Base-by-base conservation (phyloP, 2,113 vertebrate genomes). In the Prunella fulvescens region DNA sequence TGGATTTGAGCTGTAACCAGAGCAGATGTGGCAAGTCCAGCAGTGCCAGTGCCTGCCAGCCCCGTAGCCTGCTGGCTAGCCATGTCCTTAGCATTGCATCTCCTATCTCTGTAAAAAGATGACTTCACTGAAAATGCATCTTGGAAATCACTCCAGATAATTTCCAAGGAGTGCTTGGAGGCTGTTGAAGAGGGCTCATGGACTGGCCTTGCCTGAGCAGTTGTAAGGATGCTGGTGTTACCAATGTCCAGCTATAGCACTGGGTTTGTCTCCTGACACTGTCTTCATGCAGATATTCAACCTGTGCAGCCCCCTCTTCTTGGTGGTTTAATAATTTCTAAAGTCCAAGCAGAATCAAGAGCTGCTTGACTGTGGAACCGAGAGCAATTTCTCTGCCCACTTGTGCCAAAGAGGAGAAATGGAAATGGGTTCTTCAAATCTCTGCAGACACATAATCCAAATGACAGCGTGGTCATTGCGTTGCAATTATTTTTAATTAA, bases 201-300 rank as follows among this genome's bases (percentile, higher is more conserved):
- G 57, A 13, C 9, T 26, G 35, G 26, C 79, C 31, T 61, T 39
- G 12, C 53, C 54, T 33, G 65, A 33, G 1, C 39, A 37, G 13
- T 3, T 51, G 22, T 28, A 18, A 14, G 0, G 1, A 9, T 0
- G 2, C 9, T 35, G 42, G 33, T 24, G 19, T 37, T 60, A 2
- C 24, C 3, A 1, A 0, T 40, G 58, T 19, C 13, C 64, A 24
- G 8, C 10, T 17, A 0, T 11, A 5, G 9, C 0, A 1, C 33
- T 15, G 9, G 29, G 6, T 60, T 65, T 57, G 26, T 61, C 37
- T 61, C 13, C 71, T 48, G 62, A 9, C 8, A 3, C 57, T 15
- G 12, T 23, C 16, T 47, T 19, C 1, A 0, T 29, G 40, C 29
- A 24, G 16, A 35, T 9, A 2, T 5, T 11, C 42, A 61, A 31